These are phyloP conservation scores for Phragmatobia fuliginosa DNA, from an alignment of 2,888 invertebrate species.

Conservation along the genomic window DNA sequence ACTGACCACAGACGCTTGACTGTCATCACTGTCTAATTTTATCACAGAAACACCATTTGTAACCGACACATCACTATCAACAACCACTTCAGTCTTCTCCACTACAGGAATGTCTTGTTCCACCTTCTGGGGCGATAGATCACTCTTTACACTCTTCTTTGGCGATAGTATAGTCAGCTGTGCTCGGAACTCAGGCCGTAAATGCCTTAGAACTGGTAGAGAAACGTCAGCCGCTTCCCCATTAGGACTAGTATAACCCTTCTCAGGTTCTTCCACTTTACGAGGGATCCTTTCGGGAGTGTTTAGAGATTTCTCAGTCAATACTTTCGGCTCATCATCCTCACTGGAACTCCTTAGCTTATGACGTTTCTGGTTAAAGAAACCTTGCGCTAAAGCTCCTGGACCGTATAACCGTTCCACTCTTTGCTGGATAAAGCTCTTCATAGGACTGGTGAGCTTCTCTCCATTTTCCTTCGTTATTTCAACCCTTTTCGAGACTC, in stretches of 20 bases:
- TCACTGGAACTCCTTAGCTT: slow-evolving; percentile 78
- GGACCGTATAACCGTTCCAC: slow-evolving; percentile 96
- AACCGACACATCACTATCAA: slow-evolving; percentile 63
- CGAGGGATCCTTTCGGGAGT: slow-evolving; percentile 72
- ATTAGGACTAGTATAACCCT: slow-evolving; percentile 69
- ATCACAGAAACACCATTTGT: slow-evolving; percentile 69
- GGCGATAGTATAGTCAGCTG: slow-evolving; percentile 91
- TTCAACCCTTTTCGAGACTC: slow-evolving; percentile 78
- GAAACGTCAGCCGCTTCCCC: slow-evolving; percentile 67
- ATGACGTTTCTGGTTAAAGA: slow-evolving; percentile 89
- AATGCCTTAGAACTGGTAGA: slow-evolving; percentile 93
- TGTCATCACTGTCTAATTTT: slow-evolving; percentile 64
- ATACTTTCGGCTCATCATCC: slow-evolving; percentile 74
- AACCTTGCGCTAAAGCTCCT: slow-evolving; percentile 94
- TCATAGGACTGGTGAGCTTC: slow-evolving; percentile 83
- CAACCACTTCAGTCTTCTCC: slow-evolving; percentile 50
- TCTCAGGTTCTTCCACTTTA: slow-evolving; percentile 63
- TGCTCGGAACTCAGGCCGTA: slow-evolving; percentile 94
- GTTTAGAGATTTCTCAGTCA: slow-evolving; percentile 78
- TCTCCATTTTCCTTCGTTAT: slow-evolving; percentile 84
- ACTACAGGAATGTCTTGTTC: slow-evolving; percentile 67
- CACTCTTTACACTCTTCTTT: slow-evolving; percentile 79
- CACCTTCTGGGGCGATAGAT: slow-evolving; percentile 71
- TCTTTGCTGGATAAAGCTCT: slow-evolving; percentile 95
- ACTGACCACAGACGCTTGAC: slow-evolving; percentile 56